Evolutionary conservation across 2,113 vertebrate species (phyloP), one percentile per base, ranked within the genome.

Genomic region (Pluvianellus socialis): DNA sequence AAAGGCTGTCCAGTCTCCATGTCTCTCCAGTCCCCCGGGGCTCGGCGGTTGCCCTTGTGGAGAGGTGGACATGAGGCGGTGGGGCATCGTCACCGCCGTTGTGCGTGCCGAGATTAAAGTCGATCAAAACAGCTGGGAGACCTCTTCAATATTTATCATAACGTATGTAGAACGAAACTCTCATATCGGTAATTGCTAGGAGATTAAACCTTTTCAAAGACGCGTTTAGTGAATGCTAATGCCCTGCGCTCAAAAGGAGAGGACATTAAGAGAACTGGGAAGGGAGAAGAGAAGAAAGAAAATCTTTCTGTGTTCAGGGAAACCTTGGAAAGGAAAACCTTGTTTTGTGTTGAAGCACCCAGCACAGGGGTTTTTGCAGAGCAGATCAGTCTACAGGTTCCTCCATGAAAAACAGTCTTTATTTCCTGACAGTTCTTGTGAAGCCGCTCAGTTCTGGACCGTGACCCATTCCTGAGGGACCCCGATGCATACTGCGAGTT

Each of bases 141-240:
- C n/a, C 33, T 76, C 85, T 70, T 16, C 90, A 80, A 6, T 88
- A 81, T 61, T 95, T 90, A 65, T 86, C 77, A 49, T 50, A 58
- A 72, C 44, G 72, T 21, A 50, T 28, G 7, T 52, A 15, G 7
- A 94, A 89, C 73, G 75, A 62, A 91, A 90, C 55, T 50, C 82
- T 94, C 56, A 3, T 73, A 7, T 33, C 20, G 17, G 73, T 88
- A 91, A 96, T 91, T 93, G 87, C 91, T 88, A 18, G 82, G 94
- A 95, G 88, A 88, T 88, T 45, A 95, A 95, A 91, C 72, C 91
- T 96, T 86, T 91, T n/a, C 83, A 71, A 33, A 94, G 72, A 56
- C 40, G 27, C 50, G 52, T 26, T 44, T 11, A 55, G 77, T 74
- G 90, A 95, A 94, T 89, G 7, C 61, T 59, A 86, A 95, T 79